These are phyloP conservation scores for Euclidia mi DNA, from an alignment of 2,888 invertebrate genomes.

Conservation along the genomic window DNA sequence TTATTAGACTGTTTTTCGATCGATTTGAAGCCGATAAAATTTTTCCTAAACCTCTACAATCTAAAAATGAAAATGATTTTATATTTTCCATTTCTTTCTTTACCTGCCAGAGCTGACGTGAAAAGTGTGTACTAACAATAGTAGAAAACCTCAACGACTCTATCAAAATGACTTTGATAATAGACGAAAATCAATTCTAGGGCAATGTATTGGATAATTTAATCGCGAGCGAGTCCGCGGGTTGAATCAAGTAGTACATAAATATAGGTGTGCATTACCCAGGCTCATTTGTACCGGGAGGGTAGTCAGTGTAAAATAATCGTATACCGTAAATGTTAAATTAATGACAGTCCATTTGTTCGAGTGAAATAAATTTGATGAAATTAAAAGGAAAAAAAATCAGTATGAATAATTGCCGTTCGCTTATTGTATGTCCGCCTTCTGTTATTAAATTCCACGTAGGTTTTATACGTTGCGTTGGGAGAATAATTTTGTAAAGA, in stretches of 20 bases:
- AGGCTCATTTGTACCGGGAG: conserved; percentile 54
- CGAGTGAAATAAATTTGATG: conserved; percentile 81
- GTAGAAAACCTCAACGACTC: no score
- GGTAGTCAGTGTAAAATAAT: conserved; percentile 64
- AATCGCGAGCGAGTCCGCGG: conserved; percentile 1
- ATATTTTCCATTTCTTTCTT: no score
- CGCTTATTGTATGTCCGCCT: conserved; percentile 62
- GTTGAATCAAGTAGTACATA: conserved; percentile 15
- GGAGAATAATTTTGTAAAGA: conserved; percentile 36
- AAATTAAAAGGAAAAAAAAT: conserved; percentile 76
- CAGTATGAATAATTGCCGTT: conserved; percentile 67
- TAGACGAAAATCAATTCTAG: no score
- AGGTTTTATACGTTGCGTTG: conserved; percentile 48
- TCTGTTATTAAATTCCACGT: conserved; percentile 62
- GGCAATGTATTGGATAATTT: not conserved
- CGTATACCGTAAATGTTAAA: conserved; percentile 75
- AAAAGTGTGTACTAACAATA: no score
- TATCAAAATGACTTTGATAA: no score
- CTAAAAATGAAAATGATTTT: no score
- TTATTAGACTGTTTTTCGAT: no score
- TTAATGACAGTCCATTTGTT: conserved; percentile 76
- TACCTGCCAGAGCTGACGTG: no score
- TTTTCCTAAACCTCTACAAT: no score
- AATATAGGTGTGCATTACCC: conserved; percentile 49
- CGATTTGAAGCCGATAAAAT: no score